These are phyloP conservation scores for Chondrilla cf. caribensis DNA, from an alignment of 37 sponge, comb jelly and placozoan species.

Conservation along the genomic window DNA sequence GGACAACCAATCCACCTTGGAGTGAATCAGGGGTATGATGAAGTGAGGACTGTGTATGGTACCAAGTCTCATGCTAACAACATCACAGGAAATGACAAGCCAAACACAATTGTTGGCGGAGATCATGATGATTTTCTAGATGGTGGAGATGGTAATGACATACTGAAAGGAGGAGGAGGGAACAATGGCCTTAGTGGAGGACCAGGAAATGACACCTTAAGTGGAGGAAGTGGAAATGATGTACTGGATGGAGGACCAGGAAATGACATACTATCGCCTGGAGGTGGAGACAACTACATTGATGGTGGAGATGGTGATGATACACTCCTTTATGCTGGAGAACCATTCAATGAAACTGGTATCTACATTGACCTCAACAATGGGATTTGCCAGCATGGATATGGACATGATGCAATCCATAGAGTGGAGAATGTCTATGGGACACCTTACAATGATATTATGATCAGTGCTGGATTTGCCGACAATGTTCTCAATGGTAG, in stretches of 20 bases:
- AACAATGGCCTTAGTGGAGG: neutral
- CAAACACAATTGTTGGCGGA: slow-evolving; percentile 30
- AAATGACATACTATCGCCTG: slow-evolving; percentile 28
- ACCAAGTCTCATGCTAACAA: neutral
- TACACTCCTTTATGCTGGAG: slow-evolving; percentile 17
- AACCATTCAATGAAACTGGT: neutral
- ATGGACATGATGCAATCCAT: neutral
- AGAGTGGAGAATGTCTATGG: too few species aligned
- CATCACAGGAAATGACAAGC: too few species aligned
- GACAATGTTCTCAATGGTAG: too few species aligned
- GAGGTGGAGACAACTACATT: slow-evolving; percentile 7
- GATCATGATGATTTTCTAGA: neutral
- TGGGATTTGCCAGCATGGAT: neutral
- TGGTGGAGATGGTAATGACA: slow-evolving; percentile 22
- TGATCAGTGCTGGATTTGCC: too few species aligned
- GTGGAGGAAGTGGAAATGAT: slow-evolving; percentile 38
- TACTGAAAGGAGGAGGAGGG: slow-evolving; percentile 34
- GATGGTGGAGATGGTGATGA: slow-evolving; percentile 34
- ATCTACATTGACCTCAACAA: neutral
- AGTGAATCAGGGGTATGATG: neutral
- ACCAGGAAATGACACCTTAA: slow-evolving; percentile 1
- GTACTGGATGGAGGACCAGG: neutral
- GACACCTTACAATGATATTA: too few species aligned
- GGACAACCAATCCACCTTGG: neutral
- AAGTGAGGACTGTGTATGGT: slow-evolving; percentile 30